Base-by-base conservation (phyloP, 2,888 invertebrate genomes). In the Nomada hirtipes region DNA sequence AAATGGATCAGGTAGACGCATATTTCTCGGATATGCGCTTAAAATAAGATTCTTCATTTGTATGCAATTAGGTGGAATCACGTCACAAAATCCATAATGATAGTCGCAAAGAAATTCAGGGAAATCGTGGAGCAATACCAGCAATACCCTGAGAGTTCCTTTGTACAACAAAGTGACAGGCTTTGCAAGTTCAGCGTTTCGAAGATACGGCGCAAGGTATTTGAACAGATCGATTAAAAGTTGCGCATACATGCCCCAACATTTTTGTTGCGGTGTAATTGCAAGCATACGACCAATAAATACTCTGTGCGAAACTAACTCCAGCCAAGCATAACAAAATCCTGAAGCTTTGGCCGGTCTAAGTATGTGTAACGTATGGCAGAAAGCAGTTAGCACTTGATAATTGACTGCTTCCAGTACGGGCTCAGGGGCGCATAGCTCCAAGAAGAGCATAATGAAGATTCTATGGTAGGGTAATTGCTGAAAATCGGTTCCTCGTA, bases 101-200 rank as follows among this genome's bases (percentile, higher is more conserved):
- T 99, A 99, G 93, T 99, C 99, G 94, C 99, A 99, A 69, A 99
- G 95, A 94, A 99, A 99, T 94, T 99, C 99, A 0, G 99, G 99
- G 94, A 99, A 99, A 94, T 99, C 99, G 93, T 99, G 99, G 15
- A 99, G 95, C 47, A 99, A 95, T 0, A 99, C 99, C 55, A 99
- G 95, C 69, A 99, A 95, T 11, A 99, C 98, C 84, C 99, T 96
- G 63, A 99, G 95, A 0, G 99, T 98, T 89, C 99, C 99, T 94
- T 98, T 99, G 95, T 99, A 99, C 36, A 99, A 95, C 90, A 97
- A 95, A 91, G 98, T 98, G 7, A 99, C 98, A 0, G 99, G 98
- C 89, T 98, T 97, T 4, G 98, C 98, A 44, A 99, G 95, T 92
- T 99, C 99, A 0, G 99, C 99, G 94, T 99, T 99, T 74, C 99